Evolutionary conservation across 2,113 vertebrate species (phyloP).

Genomic region (Rallus limicola): DNA sequence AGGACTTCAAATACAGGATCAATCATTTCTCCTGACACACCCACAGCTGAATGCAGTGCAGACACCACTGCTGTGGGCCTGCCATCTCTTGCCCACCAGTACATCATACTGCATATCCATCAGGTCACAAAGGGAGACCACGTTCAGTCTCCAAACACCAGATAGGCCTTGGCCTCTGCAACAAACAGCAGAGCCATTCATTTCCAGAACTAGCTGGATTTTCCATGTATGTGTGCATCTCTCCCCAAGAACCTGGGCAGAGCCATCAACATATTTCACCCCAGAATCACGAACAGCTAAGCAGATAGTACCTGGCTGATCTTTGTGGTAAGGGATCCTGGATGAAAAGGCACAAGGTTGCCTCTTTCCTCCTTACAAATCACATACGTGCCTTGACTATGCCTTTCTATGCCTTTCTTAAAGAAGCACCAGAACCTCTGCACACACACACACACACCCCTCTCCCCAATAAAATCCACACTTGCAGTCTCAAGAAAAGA

Average conservation of each 20-base stretch:
- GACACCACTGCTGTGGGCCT: not conserved
- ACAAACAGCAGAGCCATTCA: not conserved
- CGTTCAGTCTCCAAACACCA: not conserved
- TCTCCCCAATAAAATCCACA: not conserved
- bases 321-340: not conserved
- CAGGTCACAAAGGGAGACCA: not conserved
- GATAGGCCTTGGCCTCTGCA: not conserved
- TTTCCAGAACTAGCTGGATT: not conserved
- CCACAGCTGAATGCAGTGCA: not conserved
- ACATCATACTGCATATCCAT: not conserved
- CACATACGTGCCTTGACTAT: rapidly evolving
- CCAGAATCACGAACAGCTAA: not conserved
- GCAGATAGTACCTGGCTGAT: not conserved
- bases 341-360: not conserved
- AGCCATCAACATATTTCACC: not conserved
- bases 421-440: not conserved
- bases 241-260: not conserved
- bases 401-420: not conserved
- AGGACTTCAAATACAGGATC: not conserved
- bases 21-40: not conserved
- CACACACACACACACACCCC: no score
- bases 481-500: not conserved
- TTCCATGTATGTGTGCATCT: not conserved
- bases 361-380: not conserved
- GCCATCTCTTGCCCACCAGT: not conserved